phyloP scores from a whole-genome alignment of 1,140 invertebrate species.

The Aculops lycopersici region DNA sequence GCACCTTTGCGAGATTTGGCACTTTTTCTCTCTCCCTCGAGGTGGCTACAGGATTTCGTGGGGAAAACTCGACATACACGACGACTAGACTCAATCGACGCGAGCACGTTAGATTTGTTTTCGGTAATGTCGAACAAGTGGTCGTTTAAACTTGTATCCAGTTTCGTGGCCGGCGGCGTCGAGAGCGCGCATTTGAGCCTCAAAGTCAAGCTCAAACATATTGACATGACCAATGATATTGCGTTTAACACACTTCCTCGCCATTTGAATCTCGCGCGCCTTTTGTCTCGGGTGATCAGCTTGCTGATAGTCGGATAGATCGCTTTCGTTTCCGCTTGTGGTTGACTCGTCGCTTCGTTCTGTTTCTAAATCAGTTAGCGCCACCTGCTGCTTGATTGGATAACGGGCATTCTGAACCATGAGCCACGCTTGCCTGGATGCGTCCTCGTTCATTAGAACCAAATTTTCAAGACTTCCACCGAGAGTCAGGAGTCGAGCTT shows the following conservation, averaged over 20 bases:
- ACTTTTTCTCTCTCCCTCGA: no score
- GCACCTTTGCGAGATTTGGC: no score
- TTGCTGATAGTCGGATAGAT: conserved; percentile 4
- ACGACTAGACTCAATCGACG: no score
- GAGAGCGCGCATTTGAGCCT: conserved; percentile 81
- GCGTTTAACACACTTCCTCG: no score
- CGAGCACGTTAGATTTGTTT: no score
- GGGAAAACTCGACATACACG: no score
- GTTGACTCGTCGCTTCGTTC: conserved; percentile 1
- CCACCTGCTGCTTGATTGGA: not conserved
- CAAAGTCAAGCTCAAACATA: conserved; percentile 79
- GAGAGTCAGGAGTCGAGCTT: conserved; percentile 4
- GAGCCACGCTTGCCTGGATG: not conserved
- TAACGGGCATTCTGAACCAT: not conserved
- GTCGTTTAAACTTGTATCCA: conserved; percentile 73
- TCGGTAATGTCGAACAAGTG: conserved; percentile 37
- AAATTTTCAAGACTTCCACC: not conserved
- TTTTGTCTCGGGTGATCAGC: no score
- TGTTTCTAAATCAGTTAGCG: not conserved
- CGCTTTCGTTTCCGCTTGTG: conserved; percentile 1
- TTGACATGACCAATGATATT: conserved; percentile 26
- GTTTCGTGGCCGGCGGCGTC: conserved; percentile 77
- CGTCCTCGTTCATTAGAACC: not conserved
- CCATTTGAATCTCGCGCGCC: no score
- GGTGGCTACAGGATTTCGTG: no score